phyloP scores from a whole-genome alignment of 2,888 invertebrate species.

The Bombylius discolor region DNA sequence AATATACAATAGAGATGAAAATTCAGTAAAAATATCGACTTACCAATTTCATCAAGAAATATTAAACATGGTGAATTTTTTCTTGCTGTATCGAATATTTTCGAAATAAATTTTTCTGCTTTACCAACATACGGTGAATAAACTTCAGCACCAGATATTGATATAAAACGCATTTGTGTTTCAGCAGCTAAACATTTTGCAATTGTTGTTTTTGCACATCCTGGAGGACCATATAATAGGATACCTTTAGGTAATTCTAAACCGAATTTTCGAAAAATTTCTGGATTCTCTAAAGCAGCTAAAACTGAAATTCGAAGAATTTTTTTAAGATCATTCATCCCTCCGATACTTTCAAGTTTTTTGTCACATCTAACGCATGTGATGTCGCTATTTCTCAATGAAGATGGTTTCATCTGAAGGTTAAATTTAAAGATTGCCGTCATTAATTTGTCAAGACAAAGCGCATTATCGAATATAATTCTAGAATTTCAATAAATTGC shows the following conservation, averaged over 20 bases:
- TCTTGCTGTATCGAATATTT: constrained; percentile 46
- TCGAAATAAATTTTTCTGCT: constrained; percentile 44
- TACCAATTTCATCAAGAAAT: constrained; percentile 52
- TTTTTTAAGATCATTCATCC: constrained; percentile 41
- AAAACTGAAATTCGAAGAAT: constrained; percentile 41
- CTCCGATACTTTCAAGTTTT: constrained; percentile 42
- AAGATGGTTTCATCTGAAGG: constrained; percentile 23
- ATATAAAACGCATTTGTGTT: constrained; percentile 41
- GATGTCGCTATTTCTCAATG: constrained; percentile 38
- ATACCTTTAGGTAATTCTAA: constrained; percentile 45
- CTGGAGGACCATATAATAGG: constrained; percentile 50
- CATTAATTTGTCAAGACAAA: too few relatives aligned
- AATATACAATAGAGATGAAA: neutral
- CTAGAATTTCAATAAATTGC: too few relatives aligned
- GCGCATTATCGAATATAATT: too few relatives aligned
- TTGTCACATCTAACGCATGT: constrained; percentile 31
- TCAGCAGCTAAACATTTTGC: constrained; percentile 44
- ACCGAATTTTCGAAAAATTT: constrained; percentile 42
- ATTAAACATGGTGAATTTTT: constrained; percentile 46
- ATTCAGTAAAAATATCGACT: neutral
- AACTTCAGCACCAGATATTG: constrained; percentile 47
- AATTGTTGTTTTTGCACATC: constrained; percentile 52
- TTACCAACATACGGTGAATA: constrained; percentile 53
- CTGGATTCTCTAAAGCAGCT: constrained; percentile 43
- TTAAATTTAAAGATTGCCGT: too few relatives aligned